Base-by-base conservation (phyloP, 2,797 vertebrate genomes). In the Danio choprae region DNA sequence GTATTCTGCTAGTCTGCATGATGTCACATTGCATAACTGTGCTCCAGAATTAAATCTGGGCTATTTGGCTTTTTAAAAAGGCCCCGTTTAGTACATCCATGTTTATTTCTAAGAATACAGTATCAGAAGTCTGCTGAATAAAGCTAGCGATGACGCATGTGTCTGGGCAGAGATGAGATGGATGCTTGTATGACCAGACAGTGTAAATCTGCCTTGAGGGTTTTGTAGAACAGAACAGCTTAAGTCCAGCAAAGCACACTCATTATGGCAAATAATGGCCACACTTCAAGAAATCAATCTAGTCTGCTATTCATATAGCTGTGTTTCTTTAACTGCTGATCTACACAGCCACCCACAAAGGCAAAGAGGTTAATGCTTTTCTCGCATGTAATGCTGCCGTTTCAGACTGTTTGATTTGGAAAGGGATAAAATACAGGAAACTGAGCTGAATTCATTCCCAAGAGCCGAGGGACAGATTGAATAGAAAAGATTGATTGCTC, bases 221-320 rank as follows among this genome's bases (percentile, higher is more conserved):
- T 73, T 79, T 88, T 63, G 83, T 88, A 79, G 67, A 86, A 88
- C 86, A 67, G 11, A 43, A 80, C 81, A 60, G 18, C 77, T 86
- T 59, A 87, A 83, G 79, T 89, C 74, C 80, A 64, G 51, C 40
- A 53, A 60, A 85, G 62, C 83, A 84, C 80, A 82, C 51, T 77
- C 53, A 41, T 40, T 56, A 44, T 41, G 36, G 85, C 84, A 86
- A 84, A 71, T 53, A 71, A 87, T 87, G 71, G 74, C 80, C 59
- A 38, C 62, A 83, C 87, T 36, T 79, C 46, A 64, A 63, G 59
- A 68, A 79, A 55, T 64, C 59, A 64, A 38, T 60, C 43, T 50
- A 70, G 44, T 63, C 18, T 29, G 13, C 15, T 53, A 29, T 72
- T 63, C 48, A 53, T 43, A 55, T 10, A 9, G 16, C 46, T n/a